phyloP scores from a whole-genome alignment of 23 tunicate species.

The Phallusia fumigata region DNA sequence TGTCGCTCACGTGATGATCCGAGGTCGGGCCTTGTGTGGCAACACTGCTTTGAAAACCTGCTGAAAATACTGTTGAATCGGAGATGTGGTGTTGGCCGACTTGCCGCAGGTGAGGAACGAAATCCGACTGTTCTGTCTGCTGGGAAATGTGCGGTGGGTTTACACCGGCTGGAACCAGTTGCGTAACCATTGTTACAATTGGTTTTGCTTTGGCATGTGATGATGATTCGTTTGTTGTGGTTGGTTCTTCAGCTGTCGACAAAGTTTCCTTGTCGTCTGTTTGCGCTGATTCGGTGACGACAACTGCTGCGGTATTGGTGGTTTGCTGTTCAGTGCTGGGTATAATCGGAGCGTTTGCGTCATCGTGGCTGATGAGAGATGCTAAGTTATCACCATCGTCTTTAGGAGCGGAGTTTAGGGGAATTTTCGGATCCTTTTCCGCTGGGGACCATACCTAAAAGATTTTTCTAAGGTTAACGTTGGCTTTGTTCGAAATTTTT shows the following conservation, averaged over 20 bases:
- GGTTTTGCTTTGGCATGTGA: background rate
- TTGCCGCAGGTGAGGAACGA: background rate
- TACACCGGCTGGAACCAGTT: background rate
- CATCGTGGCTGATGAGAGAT: too few species aligned
- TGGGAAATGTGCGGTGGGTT: background rate
- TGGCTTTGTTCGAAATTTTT: too few species aligned
- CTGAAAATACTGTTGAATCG: constrained; percentile 26
- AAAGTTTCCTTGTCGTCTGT: background rate
- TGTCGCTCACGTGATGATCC: background rate
- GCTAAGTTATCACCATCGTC: too few species aligned
- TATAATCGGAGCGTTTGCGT: background rate
- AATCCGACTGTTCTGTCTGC: background rate
- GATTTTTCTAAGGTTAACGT: too few species aligned
- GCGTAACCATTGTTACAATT: background rate
- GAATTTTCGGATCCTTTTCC: too few species aligned
- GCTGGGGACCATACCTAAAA: too few species aligned
- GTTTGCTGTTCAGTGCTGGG: background rate
- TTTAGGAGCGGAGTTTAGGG: too few species aligned
- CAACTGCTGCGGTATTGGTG: background rate
- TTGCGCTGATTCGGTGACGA: background rate
- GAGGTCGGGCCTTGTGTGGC: background rate
- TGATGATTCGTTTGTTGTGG: background rate
- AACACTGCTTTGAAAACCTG: background rate
- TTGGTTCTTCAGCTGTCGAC: background rate
- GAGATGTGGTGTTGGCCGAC: constrained; percentile 26